Evolutionary conservation across 2,888 invertebrate genomes (phyloP).

Genomic region (Pollenia angustigena): DNA sequence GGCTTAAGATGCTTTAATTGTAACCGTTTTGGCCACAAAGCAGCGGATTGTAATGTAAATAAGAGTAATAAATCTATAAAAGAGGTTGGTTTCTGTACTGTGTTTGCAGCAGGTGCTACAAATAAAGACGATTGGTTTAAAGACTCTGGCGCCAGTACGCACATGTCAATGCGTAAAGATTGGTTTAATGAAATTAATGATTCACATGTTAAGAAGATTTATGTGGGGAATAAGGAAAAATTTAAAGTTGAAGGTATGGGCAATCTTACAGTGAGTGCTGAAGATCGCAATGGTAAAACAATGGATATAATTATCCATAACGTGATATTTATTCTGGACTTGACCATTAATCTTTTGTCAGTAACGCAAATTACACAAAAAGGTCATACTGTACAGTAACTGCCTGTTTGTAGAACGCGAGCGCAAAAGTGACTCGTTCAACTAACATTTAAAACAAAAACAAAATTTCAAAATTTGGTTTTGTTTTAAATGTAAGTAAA

Average conservation of each 20-base stretch:
- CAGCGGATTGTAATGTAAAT: constrained; percentile 31
- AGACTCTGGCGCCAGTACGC: constrained; percentile 37
- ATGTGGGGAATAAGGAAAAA: constrained; percentile 36
- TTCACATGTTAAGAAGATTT: constrained; percentile 20
- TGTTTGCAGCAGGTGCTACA: constrained; percentile 6
- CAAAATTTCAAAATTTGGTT: too few relatives aligned
- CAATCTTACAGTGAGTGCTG: neutral
- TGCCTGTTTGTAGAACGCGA: too few relatives aligned
- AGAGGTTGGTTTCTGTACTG: constrained; percentile 44
- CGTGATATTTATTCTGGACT: constrained; percentile 13
- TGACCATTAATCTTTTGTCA: constrained; percentile 51
- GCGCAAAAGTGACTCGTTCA: too few relatives aligned
- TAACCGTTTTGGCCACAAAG: constrained; percentile 44
- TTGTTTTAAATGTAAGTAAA: too few relatives aligned
- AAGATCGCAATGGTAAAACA: neutral
- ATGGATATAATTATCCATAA: neutral
- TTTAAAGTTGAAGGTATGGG: constrained; percentile 34
- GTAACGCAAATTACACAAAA: constrained; percentile 48
- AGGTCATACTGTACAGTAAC: constrained; percentile 24
- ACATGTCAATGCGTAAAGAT: constrained; percentile 29
- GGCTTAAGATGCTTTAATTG: constrained; percentile 46
- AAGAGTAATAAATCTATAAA: neutral
- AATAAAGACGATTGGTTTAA: constrained; percentile 20
- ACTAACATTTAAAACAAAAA: too few relatives aligned
- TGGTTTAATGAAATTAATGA: constrained; percentile 30